Base-by-base conservation (phyloP, 2,888 invertebrate genomes). In the Drosophila lutescens region DNA sequence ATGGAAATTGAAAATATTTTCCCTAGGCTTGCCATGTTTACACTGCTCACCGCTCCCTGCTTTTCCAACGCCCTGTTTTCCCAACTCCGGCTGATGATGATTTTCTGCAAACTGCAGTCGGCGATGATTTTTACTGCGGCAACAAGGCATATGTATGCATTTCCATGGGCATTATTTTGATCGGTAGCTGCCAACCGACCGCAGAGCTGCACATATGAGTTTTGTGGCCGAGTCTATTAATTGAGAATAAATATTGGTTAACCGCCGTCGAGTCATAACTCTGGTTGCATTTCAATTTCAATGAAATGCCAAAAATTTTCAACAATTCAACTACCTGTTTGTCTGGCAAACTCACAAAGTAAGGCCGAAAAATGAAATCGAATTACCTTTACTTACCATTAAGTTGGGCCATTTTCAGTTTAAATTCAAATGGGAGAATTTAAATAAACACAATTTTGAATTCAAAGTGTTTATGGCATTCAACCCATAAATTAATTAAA, bases 1-100 rank as follows among this genome's bases (percentile, higher is more conserved):
- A 86, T 84, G 84, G 78, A 84, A 84, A 84, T 86, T 86, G 81
- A 86, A 84, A 84, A 84, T 84, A 81, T 86, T 86, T 83, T 80
- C 76, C 57, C 67, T 79, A 73, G 68, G 66, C 69, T 70, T 58
- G 70, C 69, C 78, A 76, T 83, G 80, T 83, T 86, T 86, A 74
- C 72, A 70, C 58, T 72, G 53, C 38, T 26, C 49, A 49, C 36
- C 15, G 26, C 26, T 23, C 34, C 30, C 49, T 12, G 34, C 8
- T 36, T 15, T 23, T 32, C 58, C 43, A 13, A 26, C 49, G 20
- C 20, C 34, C 30, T 41, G 34, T 40, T 46, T 47, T 38, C 23
- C 50, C 61, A 32, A 32, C 47, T 34, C 62, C 43, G 55, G 44
- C 34, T 40, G 47, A 51, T 32, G 49, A 17, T 32, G 49, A 17